phyloP scores from a whole-genome alignment of 2,113 vertebrate species.

The Psilopogon haemacephalus region DNA sequence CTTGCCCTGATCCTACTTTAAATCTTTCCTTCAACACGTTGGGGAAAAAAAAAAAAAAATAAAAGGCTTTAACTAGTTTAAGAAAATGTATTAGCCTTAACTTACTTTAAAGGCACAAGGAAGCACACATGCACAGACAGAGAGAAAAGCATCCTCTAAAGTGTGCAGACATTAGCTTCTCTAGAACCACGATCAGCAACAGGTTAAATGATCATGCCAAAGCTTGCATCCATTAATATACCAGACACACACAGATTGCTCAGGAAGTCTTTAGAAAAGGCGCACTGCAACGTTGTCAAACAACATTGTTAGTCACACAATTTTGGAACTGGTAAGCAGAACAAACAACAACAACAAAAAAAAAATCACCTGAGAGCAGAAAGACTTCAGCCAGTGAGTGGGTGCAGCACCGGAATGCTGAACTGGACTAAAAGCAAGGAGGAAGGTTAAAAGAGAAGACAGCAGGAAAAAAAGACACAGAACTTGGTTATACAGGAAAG shows the following conservation, averaged over 20 bases:
- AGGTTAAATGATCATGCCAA: conserved; percentile 56
- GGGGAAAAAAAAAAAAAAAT: not conserved
- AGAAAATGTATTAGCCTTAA: not conserved
- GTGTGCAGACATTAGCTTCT: not conserved
- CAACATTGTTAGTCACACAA: conserved; percentile 67
- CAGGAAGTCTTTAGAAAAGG: not conserved
- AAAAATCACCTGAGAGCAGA: conserved; percentile 85
- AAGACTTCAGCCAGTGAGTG: conserved; percentile 84
- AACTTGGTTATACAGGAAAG: conserved; percentile 10
- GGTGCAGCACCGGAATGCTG: conserved; percentile 83
- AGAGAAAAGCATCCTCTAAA: not conserved
- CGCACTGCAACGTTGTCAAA: conserved; percentile 2
- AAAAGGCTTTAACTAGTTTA: not conserved
- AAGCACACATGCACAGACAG: not conserved
- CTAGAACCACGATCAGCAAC: not conserved
- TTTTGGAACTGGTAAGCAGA: conserved; percentile 71
- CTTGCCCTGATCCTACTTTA: not conserved
- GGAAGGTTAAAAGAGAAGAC: conserved; percentile 65
- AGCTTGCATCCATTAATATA: conserved; percentile 48
- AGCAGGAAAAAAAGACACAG: conserved; percentile 39
- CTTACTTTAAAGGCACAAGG: conserved; percentile 19
- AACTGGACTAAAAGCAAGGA: conserved; percentile 80
- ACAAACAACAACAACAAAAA: conserved; percentile 50
- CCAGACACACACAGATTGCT: conserved; percentile 69
- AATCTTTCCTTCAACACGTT: not conserved